Conservation (phyloP, 2,797 vertebrate genomes). For the Sternarchorhynchus goeldii region DNA sequence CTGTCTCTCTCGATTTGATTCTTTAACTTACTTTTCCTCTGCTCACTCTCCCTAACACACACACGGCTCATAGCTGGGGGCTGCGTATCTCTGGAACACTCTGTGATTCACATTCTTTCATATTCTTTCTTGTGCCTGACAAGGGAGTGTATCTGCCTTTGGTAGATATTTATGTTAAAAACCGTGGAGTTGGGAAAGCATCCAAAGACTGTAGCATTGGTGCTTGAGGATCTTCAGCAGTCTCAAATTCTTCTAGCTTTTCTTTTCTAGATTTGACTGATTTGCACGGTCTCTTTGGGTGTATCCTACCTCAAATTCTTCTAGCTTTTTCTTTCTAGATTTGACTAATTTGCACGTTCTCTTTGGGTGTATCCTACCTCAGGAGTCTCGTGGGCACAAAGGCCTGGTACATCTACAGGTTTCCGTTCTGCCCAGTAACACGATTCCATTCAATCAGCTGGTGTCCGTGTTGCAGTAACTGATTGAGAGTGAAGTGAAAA, state of each 20-base stretch:
- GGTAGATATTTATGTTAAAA: conserved; percentile 35
- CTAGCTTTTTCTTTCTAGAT: not conserved
- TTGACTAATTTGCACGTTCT: not conserved
- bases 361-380: not conserved
- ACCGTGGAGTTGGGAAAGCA: conserved; percentile 13
- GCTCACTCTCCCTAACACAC: not conserved
- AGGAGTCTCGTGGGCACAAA: not conserved
- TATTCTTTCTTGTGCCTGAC: conserved; percentile 9
- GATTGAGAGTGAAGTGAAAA: too few species aligned
- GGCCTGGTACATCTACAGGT: not conserved
- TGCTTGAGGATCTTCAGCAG: not conserved
- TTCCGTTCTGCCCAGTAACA: not conserved
- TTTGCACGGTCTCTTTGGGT: not conserved
- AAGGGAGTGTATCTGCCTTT: conserved; percentile 26
- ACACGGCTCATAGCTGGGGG: conserved; percentile 6
- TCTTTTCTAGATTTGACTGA: not conserved
- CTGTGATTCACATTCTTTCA: conserved; percentile 19
- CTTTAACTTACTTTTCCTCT: not conserved
- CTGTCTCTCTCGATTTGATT: conserved; percentile 8
- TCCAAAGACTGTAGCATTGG: not conserved
- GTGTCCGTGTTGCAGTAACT: too few species aligned
- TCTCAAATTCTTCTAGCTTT: not conserved
- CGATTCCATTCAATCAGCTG: too few species aligned
- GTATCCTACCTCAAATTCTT: not conserved
- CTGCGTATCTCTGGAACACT: conserved; percentile 17